Percentiles rank a stretch among this genome's conserved stretches.
phyloP scores from a whole-genome alignment of 1,140 invertebrate genomes.

The roundworm (Caenorhabditis elegans) region DNA sequence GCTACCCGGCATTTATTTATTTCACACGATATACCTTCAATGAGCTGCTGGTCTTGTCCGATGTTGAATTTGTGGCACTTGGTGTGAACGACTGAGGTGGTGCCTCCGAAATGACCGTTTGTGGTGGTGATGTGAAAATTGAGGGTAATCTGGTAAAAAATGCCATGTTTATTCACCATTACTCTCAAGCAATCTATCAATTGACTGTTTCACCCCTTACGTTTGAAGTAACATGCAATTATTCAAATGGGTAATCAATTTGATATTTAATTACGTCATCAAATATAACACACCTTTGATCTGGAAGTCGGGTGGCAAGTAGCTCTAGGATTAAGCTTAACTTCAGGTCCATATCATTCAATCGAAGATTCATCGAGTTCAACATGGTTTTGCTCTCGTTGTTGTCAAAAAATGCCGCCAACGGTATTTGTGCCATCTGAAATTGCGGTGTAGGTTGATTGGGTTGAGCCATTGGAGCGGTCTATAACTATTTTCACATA shows the following conservation, averaged over 20 bases:
- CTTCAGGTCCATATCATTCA: constrained; percentile 64
- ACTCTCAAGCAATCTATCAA: too few species aligned
- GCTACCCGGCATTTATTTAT: too few species aligned
- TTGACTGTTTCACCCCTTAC: too few species aligned
- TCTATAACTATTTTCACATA: too few species aligned
- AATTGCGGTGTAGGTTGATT: neutral
- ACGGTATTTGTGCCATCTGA: constrained; percentile 42
- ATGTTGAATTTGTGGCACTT: neutral
- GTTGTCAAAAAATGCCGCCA: constrained; percentile 50
- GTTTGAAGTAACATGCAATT: too few species aligned
- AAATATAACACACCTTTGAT: constrained; percentile 38
- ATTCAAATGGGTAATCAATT: neutral
- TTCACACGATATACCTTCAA: too few species aligned
- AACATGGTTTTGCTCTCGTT: constrained; percentile 59
- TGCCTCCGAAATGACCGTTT: constrained; percentile 41
- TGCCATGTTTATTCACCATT: too few species aligned
- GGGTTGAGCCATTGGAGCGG: neutral
- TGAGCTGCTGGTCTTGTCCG: neutral
- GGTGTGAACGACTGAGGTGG: constrained; percentile 20
- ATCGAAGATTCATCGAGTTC: constrained; percentile 55
- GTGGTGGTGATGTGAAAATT: constrained; percentile 40
- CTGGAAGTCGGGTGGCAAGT: constrained; percentile 45
- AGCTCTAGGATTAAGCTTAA: constrained; percentile 55
- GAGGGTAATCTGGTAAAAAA: constrained; percentile 36
- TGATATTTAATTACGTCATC: neutral